Evolutionary conservation across 2,113 vertebrate genomes (phyloP).

Genomic region (Athene cunicularia): DNA sequence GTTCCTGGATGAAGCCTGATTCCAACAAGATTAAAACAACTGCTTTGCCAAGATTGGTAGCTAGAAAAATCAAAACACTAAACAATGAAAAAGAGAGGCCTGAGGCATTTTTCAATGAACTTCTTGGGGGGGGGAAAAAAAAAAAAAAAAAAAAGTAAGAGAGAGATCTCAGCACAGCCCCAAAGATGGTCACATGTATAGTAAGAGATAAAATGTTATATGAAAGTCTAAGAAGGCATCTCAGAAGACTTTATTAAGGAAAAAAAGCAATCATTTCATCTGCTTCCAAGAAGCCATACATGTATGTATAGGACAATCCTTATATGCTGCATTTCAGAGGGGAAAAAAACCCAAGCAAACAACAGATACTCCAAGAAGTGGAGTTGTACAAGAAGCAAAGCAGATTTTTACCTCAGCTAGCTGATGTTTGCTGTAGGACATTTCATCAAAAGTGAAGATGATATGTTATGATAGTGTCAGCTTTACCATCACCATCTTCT

Average conservation of each 20-base stretch:
- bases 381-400: background rate
- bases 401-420: background rate
- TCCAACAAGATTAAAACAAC: background rate
- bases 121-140: too few species aligned
- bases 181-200: background rate
- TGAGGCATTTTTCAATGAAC: background rate
- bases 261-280: background rate
- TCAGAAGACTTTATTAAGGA: background rate
- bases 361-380: background rate
- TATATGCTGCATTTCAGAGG: background rate
- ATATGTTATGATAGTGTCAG: background rate
- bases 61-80: background rate
- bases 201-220: rapidly evolving
- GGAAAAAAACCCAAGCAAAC: background rate
- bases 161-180: background rate
- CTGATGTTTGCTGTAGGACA: background rate
- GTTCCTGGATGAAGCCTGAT: background rate
- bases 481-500: background rate
- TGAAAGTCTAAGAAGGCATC: background rate
- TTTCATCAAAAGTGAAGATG: background rate
- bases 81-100: background rate
- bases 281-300: background rate
- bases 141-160: background rate
- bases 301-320: background rate
- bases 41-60: background rate